phyloP scores from a whole-genome alignment of 92 coral and sea anemone species.

The Palythoa grandis region DNA sequence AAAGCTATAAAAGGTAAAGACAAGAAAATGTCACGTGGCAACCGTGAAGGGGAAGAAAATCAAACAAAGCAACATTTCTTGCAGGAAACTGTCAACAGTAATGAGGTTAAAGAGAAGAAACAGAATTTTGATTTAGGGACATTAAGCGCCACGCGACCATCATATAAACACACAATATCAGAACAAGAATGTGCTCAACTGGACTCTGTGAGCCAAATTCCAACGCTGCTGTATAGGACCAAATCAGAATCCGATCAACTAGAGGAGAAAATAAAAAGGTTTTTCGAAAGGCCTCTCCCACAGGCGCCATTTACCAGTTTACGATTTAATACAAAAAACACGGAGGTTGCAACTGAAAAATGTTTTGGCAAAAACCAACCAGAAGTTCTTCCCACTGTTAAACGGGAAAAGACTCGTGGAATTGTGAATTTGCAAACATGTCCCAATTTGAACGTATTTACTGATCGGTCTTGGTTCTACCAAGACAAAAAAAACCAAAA shows the following conservation, averaged over 20 bases:
- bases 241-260: conserved; percentile 47
- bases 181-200: not conserved
- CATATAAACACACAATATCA: not conserved
- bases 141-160: too few relatives aligned
- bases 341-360: conserved; percentile 12
- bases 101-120: not conserved
- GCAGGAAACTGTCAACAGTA: not conserved
- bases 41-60: not conserved
- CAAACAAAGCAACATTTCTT: not conserved
- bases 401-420: conserved; percentile 59
- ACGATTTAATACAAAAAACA: conserved; percentile 46
- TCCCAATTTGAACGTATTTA: conserved; percentile 63
- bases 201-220: not conserved
- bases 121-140: not conserved
- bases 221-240: conserved; percentile 4
- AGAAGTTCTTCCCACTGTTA: conserved; percentile 12
- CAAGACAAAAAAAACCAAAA: conserved; percentile 60
- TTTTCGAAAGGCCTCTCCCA: conserved; percentile 67
- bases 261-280: conserved; percentile 62
- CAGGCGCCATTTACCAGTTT: conserved; percentile 60
- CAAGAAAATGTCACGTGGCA: not conserved
- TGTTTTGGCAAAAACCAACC: conserved; percentile 38
- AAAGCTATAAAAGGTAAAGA: not conserved
- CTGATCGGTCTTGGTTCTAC: conserved; percentile 80
- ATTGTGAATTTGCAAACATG: conserved; percentile 75